A percentile compares a stretch with the other conserved stretches of the same genome.
These are phyloP conservation scores for Macrobrachium rosenbergii DNA, from an alignment of 1,140 invertebrate species.

Conservation along the genomic window DNA sequence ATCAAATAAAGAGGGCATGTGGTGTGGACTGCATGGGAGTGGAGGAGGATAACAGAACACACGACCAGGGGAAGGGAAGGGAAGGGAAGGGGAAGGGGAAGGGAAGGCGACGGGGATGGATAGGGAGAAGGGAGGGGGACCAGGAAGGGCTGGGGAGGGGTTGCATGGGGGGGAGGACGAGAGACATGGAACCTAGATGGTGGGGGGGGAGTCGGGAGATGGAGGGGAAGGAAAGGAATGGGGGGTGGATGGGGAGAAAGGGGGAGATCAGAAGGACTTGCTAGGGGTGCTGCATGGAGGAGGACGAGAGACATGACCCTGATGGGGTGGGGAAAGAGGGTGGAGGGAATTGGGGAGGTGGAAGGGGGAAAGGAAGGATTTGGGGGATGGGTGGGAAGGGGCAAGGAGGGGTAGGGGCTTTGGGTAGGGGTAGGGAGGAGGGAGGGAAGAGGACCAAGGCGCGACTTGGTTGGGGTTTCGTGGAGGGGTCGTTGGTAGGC, in stretches of 20 bases:
- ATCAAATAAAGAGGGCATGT: neutral
- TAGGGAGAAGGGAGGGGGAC: neutral
- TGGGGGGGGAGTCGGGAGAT: too few species aligned
- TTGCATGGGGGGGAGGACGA: too few species aligned
- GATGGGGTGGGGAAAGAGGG: neutral
- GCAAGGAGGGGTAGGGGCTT: neutral
- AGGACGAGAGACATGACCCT: neutral
- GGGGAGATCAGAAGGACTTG: too few species aligned
- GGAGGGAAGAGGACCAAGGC: too few species aligned
- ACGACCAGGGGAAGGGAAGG: neutral
- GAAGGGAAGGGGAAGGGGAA: neutral
- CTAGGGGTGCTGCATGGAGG: neutral
- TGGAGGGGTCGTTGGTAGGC: too few species aligned
- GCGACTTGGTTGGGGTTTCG: neutral
- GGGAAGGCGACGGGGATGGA: neutral
- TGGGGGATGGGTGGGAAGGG: neutral
- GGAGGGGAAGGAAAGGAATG: neutral
- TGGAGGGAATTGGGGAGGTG: neutral
- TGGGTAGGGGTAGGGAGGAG: neutral
- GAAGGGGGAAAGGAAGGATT: neutral
- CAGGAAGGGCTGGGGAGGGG: too few species aligned
- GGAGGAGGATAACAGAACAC: neutral
- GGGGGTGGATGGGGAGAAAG: neutral
- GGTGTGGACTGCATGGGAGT: neutral
- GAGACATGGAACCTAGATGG: too few species aligned